Base-by-base conservation (phyloP, 2,888 invertebrate genomes). In the Dasypolia templi region DNA sequence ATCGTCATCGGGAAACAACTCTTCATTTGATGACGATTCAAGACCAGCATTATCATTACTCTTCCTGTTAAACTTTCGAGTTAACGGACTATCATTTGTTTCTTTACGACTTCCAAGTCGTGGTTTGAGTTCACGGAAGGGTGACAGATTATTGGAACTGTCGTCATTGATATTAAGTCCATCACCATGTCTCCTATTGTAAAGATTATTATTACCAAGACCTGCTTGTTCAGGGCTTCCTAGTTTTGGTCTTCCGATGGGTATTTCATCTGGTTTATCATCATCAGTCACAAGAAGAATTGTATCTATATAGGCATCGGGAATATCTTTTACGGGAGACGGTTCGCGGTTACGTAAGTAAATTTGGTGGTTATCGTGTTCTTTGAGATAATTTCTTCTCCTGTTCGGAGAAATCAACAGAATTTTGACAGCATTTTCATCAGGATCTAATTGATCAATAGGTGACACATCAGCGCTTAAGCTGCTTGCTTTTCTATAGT, bases 281-380 rank as follows among this genome's bases (percentile, higher is more conserved):
- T 81, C 59, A 51, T 49, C 71, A 56, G 46, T 32, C 14, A 72
- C 39, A 19, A 72, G 53, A 14, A 76, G n/a, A 49, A 68, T 56
- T 29, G 55, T 49, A 67, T 77, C 56, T 35, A 42, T 26, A 44
- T 82, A 59, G 3, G 14, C 68, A 68, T 68, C 56, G 3, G 39
- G 59, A 39, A 5, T 61, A 51, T 56, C 46, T 67, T 58, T 42
- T 19, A 26, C 22, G 26, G 61, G 17, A 12, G 42, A 39, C 32
- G 58, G 53, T 22, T 55, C 55, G 14, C 12, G 17, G 9, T n/a
- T 14, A 0, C n/a, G 62, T 44, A 26, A 26, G 1, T 66, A 1
- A 32, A n/a, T n/a, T 3, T 14, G 19, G 6, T 51, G 19, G 17
- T 51, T 29, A 14, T 39, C 44, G 14, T 39, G n/a, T 19, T 39